Percentiles rank a stretch among this genome's conserved stretches.
These are phyloP conservation scores for Pomatostomus ruficeps DNA, from an alignment of 2,113 vertebrate species.

Conservation along the genomic window DNA sequence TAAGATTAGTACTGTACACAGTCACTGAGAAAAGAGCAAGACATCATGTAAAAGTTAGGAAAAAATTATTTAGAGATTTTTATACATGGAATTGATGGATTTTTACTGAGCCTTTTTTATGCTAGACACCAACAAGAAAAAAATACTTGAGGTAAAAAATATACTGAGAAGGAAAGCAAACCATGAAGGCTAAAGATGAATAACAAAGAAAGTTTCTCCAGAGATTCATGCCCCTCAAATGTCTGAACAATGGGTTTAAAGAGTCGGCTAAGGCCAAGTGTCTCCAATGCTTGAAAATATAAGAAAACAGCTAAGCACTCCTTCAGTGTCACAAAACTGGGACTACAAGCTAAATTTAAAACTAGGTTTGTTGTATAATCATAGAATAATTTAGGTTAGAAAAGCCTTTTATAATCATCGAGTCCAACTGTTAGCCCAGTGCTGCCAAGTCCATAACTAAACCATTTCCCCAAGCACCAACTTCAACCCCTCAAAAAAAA, in stretches of 20 bases:
- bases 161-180: constrained; percentile 34
- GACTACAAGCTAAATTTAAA: neutral
- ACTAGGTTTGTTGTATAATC: neutral
- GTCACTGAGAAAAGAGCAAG: neutral
- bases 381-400: neutral
- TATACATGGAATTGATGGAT: neutral
- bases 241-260: constrained; percentile 55
- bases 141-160: neutral
- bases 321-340: constrained; percentile 13
- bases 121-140: neutral
- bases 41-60: neutral
- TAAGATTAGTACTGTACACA: neutral
- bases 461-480: neutral
- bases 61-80: neutral
- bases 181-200: constrained; percentile 42
- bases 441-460: neutral
- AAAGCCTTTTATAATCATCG: neutral
- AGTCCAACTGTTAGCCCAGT: neutral
- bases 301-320: constrained; percentile 29
- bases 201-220: constrained; percentile 49
- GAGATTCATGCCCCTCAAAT: constrained; percentile 46
- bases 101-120: constrained; percentile 25
- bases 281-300: constrained; percentile 53
- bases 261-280: constrained; percentile 39
- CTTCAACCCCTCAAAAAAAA: too few species aligned